A percentile compares a stretch with the other conserved stretches of the same genome.
Conservation (phyloP, 2,888 invertebrate species). For the Philopedon plagiatum region DNA sequence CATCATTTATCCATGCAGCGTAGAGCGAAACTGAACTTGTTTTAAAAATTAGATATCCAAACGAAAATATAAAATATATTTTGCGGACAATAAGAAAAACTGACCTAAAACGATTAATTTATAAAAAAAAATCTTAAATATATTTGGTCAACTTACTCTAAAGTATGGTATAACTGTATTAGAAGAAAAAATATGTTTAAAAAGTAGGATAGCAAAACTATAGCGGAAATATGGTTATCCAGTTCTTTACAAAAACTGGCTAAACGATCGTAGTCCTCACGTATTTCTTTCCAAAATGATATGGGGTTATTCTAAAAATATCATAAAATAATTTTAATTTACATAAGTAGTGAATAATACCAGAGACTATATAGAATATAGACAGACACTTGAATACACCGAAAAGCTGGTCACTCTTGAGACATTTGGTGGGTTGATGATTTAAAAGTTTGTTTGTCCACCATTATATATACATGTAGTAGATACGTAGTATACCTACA, state of each 20-base stretch:
- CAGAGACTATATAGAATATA: too few relatives aligned
- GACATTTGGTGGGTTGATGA: too few relatives aligned
- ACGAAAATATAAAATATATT: conserved; percentile 75
- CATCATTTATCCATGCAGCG: conserved; percentile 71
- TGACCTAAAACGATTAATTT: conserved; percentile 37
- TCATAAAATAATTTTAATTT: conserved; percentile 11
- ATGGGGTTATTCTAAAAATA: conserved; percentile 46
- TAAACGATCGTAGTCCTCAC: conserved; percentile 55
- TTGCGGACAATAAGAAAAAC: conserved; percentile 47
- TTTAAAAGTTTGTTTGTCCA: too few relatives aligned
- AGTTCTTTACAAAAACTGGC: conserved; percentile 66
- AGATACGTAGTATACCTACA: too few relatives aligned
- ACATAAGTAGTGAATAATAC: too few relatives aligned
- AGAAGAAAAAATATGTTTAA: conserved; percentile 83
- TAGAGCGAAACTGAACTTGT: conserved; percentile 75
- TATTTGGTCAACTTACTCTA: conserved; percentile 59
- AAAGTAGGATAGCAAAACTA: conserved; percentile 78
- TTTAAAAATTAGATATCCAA: conserved; percentile 74
- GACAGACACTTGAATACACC: not conserved
- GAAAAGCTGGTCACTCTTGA: too few relatives aligned
- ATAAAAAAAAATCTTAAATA: not conserved
- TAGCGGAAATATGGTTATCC: conserved; percentile 74
- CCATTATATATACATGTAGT: too few relatives aligned
- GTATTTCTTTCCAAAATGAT: conserved; percentile 48
- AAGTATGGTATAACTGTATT: conserved; percentile 78